These are phyloP conservation scores for Acrossocheilus fasciatus DNA, from an alignment of 2,797 vertebrate species.

Conservation along the genomic window DNA sequence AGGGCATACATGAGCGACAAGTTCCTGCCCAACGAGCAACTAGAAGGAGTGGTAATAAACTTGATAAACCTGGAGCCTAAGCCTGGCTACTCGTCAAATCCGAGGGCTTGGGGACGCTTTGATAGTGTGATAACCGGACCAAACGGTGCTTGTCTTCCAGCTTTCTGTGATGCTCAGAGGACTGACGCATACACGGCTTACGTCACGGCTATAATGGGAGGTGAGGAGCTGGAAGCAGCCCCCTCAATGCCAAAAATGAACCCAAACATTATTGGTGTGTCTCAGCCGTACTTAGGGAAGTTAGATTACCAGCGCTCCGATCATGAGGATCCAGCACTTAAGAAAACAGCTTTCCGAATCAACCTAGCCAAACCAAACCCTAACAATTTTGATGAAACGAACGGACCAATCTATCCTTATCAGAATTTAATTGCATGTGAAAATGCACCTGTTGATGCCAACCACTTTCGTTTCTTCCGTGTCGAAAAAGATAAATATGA, in stretches of 20 bases:
- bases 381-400: slow-evolving; percentile 85
- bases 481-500: slow-evolving; percentile 96
- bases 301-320: slow-evolving; percentile 91
- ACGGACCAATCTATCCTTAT: slow-evolving; percentile 93
- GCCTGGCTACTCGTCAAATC: slow-evolving; percentile 90
- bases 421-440: slow-evolving; percentile 87
- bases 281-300: slow-evolving; percentile 91
- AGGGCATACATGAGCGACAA: slow-evolving; percentile 94
- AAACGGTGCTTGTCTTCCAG: slow-evolving; percentile 94
- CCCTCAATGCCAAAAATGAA: slow-evolving; percentile 89
- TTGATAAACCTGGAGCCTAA: slow-evolving; percentile 94
- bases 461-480: slow-evolving; percentile 94
- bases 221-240: slow-evolving; percentile 94
- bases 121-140: slow-evolving; percentile 93
- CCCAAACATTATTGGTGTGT: slow-evolving; percentile 87
- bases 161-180: slow-evolving; percentile 88
- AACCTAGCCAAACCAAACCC: slow-evolving; percentile 92
- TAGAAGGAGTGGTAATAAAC: slow-evolving; percentile 91
- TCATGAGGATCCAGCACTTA: slow-evolving; percentile 86
- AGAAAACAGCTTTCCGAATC: slow-evolving; percentile 92
- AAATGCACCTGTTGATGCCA: slow-evolving; percentile 83
- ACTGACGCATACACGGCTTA: slow-evolving; percentile 92
- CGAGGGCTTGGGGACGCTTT: slow-evolving; percentile 95
- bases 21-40: slow-evolving; percentile 87
- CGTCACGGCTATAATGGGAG: slow-evolving; percentile 89